These are phyloP conservation scores for Drosophila gunungcola DNA, from an alignment of 1,140 invertebrate genomes.

Conservation along the genomic window DNA sequence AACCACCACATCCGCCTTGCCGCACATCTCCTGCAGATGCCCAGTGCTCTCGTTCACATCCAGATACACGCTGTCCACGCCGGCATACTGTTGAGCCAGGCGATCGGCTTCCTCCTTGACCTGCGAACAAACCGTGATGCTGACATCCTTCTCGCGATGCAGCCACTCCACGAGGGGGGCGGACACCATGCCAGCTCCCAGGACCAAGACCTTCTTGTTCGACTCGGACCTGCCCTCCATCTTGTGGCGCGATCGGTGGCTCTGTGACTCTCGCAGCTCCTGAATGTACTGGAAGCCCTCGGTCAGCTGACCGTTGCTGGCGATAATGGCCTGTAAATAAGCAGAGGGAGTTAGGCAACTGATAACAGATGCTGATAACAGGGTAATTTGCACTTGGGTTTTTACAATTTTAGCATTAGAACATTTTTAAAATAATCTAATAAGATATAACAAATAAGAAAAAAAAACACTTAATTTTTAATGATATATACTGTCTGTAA, in stretches of 20 bases:
- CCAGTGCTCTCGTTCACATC: slow-evolving; percentile 91
- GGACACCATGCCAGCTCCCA: slow-evolving; percentile 98
- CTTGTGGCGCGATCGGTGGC: slow-evolving; percentile 87
- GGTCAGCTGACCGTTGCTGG: slow-evolving; percentile 96
- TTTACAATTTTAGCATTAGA: not conserved
- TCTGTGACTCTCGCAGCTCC: slow-evolving; percentile 90
- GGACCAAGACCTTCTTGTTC: slow-evolving; percentile 90
- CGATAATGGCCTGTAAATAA: slow-evolving; percentile 93
- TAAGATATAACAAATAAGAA: too few relatives aligned
- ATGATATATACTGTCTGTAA: too few relatives aligned
- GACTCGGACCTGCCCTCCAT: slow-evolving; percentile 84
- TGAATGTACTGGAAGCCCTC: slow-evolving; percentile 97
- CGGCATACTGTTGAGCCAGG: slow-evolving; percentile 90
- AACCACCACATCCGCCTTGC: slow-evolving; percentile 91
- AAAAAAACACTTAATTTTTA: too few relatives aligned
- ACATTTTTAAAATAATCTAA: not conserved
- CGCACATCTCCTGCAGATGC: slow-evolving; percentile 89
- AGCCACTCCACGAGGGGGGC: slow-evolving; percentile 97
- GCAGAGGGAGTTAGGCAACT: slow-evolving; percentile 6
- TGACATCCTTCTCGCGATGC: slow-evolving; percentile 91
- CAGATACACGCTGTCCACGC: slow-evolving; percentile 92
- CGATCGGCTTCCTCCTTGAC: slow-evolving; percentile 95
- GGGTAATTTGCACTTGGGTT: slow-evolving; percentile 1
- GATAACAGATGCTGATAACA: slow-evolving; percentile 31
- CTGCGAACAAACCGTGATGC: slow-evolving; percentile 94